Base-by-base conservation (phyloP, 2,113 vertebrate species). In the Mesoclemmys tuberculata region DNA sequence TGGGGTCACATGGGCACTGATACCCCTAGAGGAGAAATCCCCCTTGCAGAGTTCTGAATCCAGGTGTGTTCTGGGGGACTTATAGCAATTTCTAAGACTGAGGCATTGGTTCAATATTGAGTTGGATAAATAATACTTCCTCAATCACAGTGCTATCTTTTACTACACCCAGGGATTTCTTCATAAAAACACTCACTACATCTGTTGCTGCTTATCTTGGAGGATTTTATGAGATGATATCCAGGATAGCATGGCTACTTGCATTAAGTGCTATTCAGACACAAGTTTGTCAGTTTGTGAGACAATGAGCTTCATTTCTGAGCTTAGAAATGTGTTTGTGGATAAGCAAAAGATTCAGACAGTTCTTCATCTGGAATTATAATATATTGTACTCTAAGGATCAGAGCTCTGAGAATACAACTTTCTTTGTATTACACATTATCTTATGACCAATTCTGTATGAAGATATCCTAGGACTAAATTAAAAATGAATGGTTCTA, bases 211-310 rank as follows among this genome's bases (percentile, higher is more conserved):
- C 11, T 64, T 74, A 8, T 83, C 58, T 94, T 52, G 55, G 46
- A 24, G 41, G 10, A 77, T 2, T 16, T 31, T 6, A 68, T 68
- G 14, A 0, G 0, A 80, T 26, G 64, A 8, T 58, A 46, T 41
- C 13, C 77, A 51, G 8, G n/a, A 55, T 12, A 68, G 29, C 46
- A 38, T 6, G 80, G 4, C 14, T 88, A 12, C 16, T 58, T 78
- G 27, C 74, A 4, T 26, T 1, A 54, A 94, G 41, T 0, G 10
- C 13, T 0, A 41, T 79, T 91, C 55, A 31, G 4, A 14, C 52
- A 35, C 82, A 49, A 6, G 24, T 26, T 3, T 48, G n/a, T 5
- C 52, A 79, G 1, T 48, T 22, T 44, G 8, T 21, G 12, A 79
- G 52, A 29, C 44, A n/a, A 87, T 6, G 46, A 58, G 22, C 3